Conservation (phyloP, 2,113 vertebrate species). For the Promerops cafer region DNA sequence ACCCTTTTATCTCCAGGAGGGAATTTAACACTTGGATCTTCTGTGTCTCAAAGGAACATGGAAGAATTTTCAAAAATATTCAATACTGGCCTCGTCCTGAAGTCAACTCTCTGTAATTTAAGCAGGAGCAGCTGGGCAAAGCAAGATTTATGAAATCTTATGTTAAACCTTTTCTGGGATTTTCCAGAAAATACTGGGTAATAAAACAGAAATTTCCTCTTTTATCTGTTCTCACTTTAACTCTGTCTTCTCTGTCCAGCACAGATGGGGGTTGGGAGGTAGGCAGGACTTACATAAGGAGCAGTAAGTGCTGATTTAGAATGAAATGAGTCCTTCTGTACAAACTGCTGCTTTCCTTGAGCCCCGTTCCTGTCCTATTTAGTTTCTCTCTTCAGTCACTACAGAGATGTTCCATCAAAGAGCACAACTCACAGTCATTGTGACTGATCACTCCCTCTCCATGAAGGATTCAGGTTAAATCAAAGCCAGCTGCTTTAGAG, state of each 20-base stretch:
- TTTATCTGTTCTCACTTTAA: constrained; percentile 4
- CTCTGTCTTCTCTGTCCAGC: neutral
- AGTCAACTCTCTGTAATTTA: neutral
- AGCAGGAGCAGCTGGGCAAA: neutral
- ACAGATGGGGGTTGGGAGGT: neutral
- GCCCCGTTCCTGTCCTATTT: neutral
- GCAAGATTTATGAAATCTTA: neutral
- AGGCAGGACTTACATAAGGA: neutral
- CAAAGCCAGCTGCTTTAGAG: constrained; percentile 70
- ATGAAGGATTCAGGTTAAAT: constrained; percentile 66
- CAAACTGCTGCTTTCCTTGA: neutral
- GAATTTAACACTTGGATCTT: neutral
- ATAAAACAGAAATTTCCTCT: neutral
- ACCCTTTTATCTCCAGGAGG: neutral
- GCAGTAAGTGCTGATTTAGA: neutral
- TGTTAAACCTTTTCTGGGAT: neutral
- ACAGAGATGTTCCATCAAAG: neutral
- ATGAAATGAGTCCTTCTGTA: neutral
- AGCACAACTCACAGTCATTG: neutral
- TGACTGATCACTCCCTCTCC: constrained; percentile 63
- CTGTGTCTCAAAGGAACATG: neutral
- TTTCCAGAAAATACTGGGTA: constrained; percentile 12
- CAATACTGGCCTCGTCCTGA: neutral
- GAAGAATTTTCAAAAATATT: neutral
- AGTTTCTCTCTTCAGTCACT: neutral